Percentiles rank a stretch among this genome's conserved stretches.
Conservation (phyloP, 2,888 invertebrate genomes). For the Leptothorax acervorum region DNA sequence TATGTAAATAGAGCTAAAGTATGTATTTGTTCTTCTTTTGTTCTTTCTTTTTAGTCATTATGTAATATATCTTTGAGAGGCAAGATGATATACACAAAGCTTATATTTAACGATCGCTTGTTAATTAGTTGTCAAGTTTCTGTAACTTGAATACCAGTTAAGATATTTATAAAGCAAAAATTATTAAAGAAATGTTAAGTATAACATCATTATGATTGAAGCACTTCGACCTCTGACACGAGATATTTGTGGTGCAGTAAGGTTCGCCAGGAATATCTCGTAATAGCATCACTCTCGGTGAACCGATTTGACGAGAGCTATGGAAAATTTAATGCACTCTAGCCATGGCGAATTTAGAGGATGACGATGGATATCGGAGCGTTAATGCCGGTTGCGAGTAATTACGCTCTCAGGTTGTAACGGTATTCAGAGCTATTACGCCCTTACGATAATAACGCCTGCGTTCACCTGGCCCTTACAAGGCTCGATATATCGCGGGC, state of each 20-base stretch:
- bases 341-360: slow-evolving; percentile 17
- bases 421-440: slow-evolving; percentile 51
- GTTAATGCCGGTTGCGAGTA: slow-evolving; percentile 45
- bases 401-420: slow-evolving; percentile 37
- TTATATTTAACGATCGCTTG: not conserved
- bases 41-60: not conserved
- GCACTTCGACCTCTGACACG: not conserved
- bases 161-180: not conserved
- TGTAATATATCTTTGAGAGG: not conserved
- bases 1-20: not conserved
- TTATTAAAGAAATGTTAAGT: not conserved
- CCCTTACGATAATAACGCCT: slow-evolving; percentile 18
- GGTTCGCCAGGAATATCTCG: not conserved
- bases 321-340: slow-evolving; percentile 37
- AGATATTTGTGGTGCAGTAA: slow-evolving; percentile 1
- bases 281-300: not conserved
- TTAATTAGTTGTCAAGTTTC: not conserved
- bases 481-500: not conserved
- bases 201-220: not conserved
- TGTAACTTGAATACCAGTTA: not conserved
- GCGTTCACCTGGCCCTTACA: not conserved
- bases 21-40: not conserved
- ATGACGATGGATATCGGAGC: not conserved
- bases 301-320: slow-evolving; percentile 20
- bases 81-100: not conserved